Base-by-base conservation (phyloP, 2,113 vertebrate genomes). In the Podocnemis expansa region DNA sequence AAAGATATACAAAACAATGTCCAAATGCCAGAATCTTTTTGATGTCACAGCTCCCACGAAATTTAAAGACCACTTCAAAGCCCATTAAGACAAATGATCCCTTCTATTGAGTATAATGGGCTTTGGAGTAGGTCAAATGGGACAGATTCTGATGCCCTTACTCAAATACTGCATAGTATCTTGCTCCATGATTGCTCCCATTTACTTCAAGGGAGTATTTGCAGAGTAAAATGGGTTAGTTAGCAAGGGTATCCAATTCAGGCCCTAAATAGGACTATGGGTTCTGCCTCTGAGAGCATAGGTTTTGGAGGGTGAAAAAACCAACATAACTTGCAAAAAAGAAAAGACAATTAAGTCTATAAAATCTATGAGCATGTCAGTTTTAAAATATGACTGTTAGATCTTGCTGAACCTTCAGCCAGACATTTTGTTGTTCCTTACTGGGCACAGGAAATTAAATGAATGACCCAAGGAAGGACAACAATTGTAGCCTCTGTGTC, bases 361-460 rank as follows among this genome's bases (percentile, higher is more conserved):
- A 27, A 49, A 49, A 5, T 1, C 1, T 4, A 47, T 0, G 0
- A 82, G 31, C 5, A 25, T 63, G 92, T 49, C 2, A 8, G 1
- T 31, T 52, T 49, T 8, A 24, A 90, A 84, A 87, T 34, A 1
- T 38, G 34, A 1, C 56, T 89, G 31, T 82, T 63, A 3, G 0
- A 1, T n/a, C 21, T 86, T 82, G 2, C 9, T 41, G 6, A 92
- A 60, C 4, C 21, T 8, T 22, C 1, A 6, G 49, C 27, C 6
- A 2, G 8, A 56, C 85, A 27, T 81, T 49, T 76, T 81, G 6
- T 19, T 70, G 10, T 43, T 24, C 22, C 45, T 27, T 73, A 27
- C 41, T 19, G 2, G 2, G 56, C 47, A 79, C 52, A 88, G 3
- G 6, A 94, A 91, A 85, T 88, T 73, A 89, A 94, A 93, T 4